These are phyloP conservation scores for Drosophila punjabiensis DNA, from an alignment of 1,140 invertebrate genomes.

Conservation along the genomic window DNA sequence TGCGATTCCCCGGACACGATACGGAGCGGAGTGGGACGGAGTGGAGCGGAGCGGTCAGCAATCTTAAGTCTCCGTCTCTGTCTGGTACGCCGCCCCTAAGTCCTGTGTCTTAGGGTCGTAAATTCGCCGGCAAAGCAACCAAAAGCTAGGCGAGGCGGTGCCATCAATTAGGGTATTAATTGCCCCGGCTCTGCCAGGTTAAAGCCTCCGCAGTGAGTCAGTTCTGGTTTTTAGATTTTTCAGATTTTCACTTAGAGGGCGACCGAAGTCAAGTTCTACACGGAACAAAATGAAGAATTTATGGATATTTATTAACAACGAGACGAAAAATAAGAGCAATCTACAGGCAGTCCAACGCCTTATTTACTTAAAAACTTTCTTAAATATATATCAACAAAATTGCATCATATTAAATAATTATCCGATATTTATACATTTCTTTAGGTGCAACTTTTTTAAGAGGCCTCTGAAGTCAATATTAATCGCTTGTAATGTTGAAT, in stretches of 20 bases:
- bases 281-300: not conserved
- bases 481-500: conserved; percentile 58
- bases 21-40: conserved; percentile 10
- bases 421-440: conserved; percentile 1
- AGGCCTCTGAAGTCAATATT: conserved; percentile 9
- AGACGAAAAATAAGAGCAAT: too few relatives aligned
- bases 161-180: conserved; percentile 77
- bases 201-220: conserved; percentile 26
- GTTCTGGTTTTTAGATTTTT: not conserved
- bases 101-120: conserved; percentile 68
- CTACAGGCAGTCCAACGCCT: too few relatives aligned
- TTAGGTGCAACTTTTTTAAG: not conserved
- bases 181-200: conserved; percentile 35
- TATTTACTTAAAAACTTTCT: not conserved
- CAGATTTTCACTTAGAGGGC: conserved; percentile 1
- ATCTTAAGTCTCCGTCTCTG: conserved; percentile 45
- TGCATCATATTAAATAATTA: not conserved
- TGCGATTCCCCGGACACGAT: conserved; percentile 55
- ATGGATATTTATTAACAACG: not conserved
- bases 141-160: conserved; percentile 64
- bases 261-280: not conserved
- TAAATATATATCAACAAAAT: not conserved
- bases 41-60: conserved; percentile 53
- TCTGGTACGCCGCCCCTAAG: conserved; percentile 68
- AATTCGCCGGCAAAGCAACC: conserved; percentile 54